Percentiles rank a stretch among this genome's conserved stretches.
These are phyloP conservation scores for Beroe ovata DNA, from an alignment of 37 sponge, comb jelly and placozoan species.

Conservation along the genomic window DNA sequence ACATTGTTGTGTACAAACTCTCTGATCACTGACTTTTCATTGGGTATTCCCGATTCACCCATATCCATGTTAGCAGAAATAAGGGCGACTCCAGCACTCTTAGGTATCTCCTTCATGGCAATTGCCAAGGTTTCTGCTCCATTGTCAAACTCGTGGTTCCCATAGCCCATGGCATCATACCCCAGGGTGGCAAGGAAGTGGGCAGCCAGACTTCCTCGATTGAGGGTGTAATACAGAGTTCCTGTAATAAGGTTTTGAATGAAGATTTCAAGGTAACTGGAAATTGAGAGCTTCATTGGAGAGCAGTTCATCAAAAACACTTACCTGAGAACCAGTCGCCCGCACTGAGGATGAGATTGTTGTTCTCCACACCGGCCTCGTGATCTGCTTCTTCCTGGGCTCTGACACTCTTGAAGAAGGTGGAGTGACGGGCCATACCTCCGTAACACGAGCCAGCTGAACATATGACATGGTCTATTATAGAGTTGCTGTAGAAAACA, in stretches of 20 bases:
- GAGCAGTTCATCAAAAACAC: too few species aligned
- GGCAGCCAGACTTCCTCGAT: slow-evolving; percentile 5
- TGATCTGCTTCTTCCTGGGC: too few species aligned
- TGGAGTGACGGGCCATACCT: slow-evolving; percentile 36
- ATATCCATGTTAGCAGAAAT: not conserved
- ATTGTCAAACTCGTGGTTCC: slow-evolving; percentile 67
- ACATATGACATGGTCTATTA: too few species aligned
- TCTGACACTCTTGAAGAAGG: slow-evolving; percentile 18
- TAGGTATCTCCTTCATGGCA: not conserved
- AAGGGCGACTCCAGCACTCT: not conserved
- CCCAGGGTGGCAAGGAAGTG: not conserved
- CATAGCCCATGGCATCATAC: slow-evolving; percentile 47
- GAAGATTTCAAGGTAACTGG: too few species aligned
- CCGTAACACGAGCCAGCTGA: slow-evolving; percentile 52
- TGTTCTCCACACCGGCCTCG: not conserved
- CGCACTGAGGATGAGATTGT: slow-evolving; percentile 19
- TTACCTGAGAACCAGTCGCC: slow-evolving; percentile 57
- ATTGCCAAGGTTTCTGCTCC: slow-evolving; percentile 16
- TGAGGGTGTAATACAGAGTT: slow-evolving; percentile 17
- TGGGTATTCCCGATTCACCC: not conserved
- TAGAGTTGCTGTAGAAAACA: too few species aligned
- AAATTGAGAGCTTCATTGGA: too few species aligned
- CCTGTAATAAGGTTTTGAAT: too few species aligned
- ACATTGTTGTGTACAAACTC: not conserved
- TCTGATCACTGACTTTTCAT: not conserved